Evolutionary conservation across 23 tunicate genomes (phyloP).

Genomic region (Halocynthia roretzi): DNA sequence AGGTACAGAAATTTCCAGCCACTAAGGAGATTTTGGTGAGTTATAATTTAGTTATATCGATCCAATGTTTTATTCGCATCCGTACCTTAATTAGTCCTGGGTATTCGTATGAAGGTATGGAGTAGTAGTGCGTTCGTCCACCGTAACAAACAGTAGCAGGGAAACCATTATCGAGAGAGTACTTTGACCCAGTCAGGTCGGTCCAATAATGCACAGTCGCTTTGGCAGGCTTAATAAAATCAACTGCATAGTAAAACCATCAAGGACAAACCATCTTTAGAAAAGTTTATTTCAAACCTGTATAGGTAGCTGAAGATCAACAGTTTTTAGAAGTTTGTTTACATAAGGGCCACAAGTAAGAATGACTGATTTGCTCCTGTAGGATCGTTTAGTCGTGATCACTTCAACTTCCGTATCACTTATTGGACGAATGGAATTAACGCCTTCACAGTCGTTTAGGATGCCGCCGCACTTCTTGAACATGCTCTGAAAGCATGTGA

Average conservation of each 20-base stretch:
- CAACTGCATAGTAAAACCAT: neutral
- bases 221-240: constrained; percentile 32
- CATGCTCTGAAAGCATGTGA: constrained; percentile 21
- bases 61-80: neutral
- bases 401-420: constrained; percentile 20
- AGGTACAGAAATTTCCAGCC: too few relatives aligned
- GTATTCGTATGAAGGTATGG: constrained; percentile 80
- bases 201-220: constrained; percentile 65
- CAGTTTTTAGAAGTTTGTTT: constrained; percentile 16
- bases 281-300: constrained; percentile 6
- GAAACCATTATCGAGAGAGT: constrained; percentile 28
- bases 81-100: constrained; percentile 72
- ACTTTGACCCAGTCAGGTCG: constrained; percentile 19
- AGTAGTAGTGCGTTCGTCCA: constrained; percentile 38
- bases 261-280: neutral
- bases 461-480: constrained; percentile 31
- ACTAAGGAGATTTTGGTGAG: too few relatives aligned
- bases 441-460: constrained; percentile 42
- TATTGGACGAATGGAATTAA: neutral
- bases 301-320: constrained; percentile 30
- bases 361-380: constrained; percentile 39
- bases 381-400: constrained; percentile 22
- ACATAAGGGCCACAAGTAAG: constrained; percentile 82
- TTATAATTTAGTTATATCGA: too few relatives aligned
- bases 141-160: constrained; percentile 30